Percentiles rank a stretch among this genome's conserved stretches.
Conservation (phyloP, 92 coral and sea anemone species). For the Epizoanthus ramosus region DNA sequence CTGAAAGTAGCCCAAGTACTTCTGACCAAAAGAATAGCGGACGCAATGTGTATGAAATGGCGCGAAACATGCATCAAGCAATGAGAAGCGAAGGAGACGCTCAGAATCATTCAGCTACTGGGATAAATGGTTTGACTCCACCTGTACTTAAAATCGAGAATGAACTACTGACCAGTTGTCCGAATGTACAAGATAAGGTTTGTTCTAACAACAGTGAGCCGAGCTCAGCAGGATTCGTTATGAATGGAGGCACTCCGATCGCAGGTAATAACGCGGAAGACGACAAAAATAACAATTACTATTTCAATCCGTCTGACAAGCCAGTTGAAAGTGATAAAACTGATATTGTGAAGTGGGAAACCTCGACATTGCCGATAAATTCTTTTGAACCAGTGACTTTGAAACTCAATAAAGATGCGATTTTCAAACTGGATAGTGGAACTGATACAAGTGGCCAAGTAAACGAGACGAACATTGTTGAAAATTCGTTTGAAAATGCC, state of each 20-base stretch:
- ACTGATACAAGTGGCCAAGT: background rate
- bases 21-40: conserved; percentile 10
- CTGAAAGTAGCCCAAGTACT: conserved; percentile 17
- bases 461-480: background rate
- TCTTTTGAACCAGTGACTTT: conserved; percentile 54
- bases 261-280: background rate
- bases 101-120: background rate
- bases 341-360: background rate
- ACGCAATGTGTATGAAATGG: background rate
- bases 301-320: background rate
- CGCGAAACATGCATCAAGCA: conserved; percentile 20
- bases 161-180: conserved; percentile 3
- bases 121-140: conserved; percentile 14
- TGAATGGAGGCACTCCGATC: no score
- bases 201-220: background rate
- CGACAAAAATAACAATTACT: background rate
- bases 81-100: conserved; percentile 4
- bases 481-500: background rate
- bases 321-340: background rate
- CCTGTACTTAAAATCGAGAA: conserved; percentile 35
- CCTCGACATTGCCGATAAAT: conserved; percentile 4
- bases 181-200: background rate
- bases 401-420: conserved; percentile 29
- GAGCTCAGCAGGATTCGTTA: background rate
- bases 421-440: conserved; percentile 20